Base-by-base conservation (phyloP, 2,888 invertebrate species). In the Scaptomyza reducta region DNA sequence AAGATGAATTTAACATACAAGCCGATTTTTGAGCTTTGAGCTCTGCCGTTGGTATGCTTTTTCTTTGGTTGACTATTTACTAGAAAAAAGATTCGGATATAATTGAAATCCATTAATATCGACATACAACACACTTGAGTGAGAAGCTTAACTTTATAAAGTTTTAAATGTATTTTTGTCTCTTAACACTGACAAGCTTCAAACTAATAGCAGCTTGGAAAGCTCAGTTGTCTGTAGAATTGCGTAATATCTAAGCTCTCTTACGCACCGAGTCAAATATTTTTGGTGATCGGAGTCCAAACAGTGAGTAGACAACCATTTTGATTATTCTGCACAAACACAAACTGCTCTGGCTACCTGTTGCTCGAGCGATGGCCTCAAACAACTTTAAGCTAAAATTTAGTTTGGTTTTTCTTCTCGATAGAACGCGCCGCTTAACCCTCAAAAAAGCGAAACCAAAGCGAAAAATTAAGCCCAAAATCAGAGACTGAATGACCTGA, bases 341-440 rank as follows among this genome's bases (percentile, higher is more conserved):
- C 54, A 25, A 54, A 50, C 46, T 51, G 46, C 40, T 27, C 18
- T 42, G 35, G 44, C 72, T 72, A 57, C 72, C 72, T 72, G 68
- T 68, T 35, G 7, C 27, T 27, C 7, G 27, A 27, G 27, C 27
- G 27, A 6, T 27, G 1, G 27, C 7, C 27, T 9, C 50, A 61
- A 56, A 61, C 47, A 69, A 53, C 31, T 42, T 47, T 46, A 46
- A 50, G 67, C 33, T 31, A 33, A 38, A 29, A 63, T 41, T 22
- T 1, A 4, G 3, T 22, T 22, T 22, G 3, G 2, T 22, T 22
- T 22, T 1, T 22, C 22, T 3, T 22, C n/a, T 22, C 22, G 22
- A 22, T 22, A 67, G 62, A 74, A 74, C 67, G 61, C 61, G 61
- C 61, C 56, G 46, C 69, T 67, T 65, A 77, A 77, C 69, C 25